phyloP scores from a whole-genome alignment of 2,888 invertebrate genomes.

The Protodeltote pygarga region DNA sequence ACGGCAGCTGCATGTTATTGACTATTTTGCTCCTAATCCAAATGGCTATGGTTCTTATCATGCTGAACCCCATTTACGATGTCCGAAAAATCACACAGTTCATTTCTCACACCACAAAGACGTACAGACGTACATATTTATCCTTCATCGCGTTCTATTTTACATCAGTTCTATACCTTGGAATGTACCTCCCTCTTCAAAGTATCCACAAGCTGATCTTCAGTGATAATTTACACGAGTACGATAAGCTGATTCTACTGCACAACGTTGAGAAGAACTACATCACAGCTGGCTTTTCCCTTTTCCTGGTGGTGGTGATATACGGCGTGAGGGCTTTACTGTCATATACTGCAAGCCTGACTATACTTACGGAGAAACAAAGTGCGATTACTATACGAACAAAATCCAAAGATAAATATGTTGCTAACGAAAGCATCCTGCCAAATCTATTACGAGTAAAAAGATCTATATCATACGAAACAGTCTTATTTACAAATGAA shows the following conservation, averaged over 20 bases:
- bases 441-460: conserved; percentile 68
- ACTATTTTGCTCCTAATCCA: conserved; percentile 66
- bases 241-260: conserved; percentile 63
- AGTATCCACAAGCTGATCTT: conserved; percentile 63
- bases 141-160: conserved; percentile 58
- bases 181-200: conserved; percentile 70
- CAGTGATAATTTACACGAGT: conserved; percentile 46
- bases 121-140: conserved; percentile 52
- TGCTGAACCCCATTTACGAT: conserved; percentile 75
- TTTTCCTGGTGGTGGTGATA: conserved; percentile 70
- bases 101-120: conserved; percentile 51
- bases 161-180: conserved; percentile 63
- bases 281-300: conserved; percentile 74
- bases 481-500: conserved; percentile 68
- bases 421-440: conserved; percentile 53
- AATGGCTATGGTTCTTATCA: conserved; percentile 66
- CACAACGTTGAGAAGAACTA: conserved; percentile 72
- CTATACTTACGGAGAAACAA: conserved; percentile 49
- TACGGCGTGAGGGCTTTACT: conserved; percentile 67
- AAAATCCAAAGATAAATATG: conserved; percentile 27
- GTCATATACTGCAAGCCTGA: conserved; percentile 63
- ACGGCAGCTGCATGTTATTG: conserved; percentile 61
- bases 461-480: conserved; percentile 74
- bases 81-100: conserved; percentile 59
- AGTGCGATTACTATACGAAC: conserved; percentile 30